These are phyloP conservation scores for Coecobrya sp. DNA, from an alignment of 2,888 invertebrate genomes.

Conservation along the genomic window DNA sequence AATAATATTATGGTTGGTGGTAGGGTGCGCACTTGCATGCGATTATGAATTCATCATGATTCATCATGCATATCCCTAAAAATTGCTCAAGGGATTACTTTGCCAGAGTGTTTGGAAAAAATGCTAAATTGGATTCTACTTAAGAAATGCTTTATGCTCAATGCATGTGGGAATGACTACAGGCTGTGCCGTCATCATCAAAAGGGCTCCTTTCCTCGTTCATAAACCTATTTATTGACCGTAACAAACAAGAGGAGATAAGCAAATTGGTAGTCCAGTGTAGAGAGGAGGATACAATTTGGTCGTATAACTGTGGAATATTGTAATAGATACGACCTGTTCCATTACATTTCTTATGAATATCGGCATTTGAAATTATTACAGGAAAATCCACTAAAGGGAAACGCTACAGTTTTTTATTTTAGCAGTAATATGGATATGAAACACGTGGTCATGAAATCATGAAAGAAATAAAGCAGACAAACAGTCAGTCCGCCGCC, in stretches of 20 bases:
- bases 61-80: constrained; percentile 41
- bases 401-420: not conserved
- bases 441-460: constrained; percentile 71
- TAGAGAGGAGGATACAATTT: constrained; percentile 6
- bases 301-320: not conserved
- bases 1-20: constrained; percentile 14
- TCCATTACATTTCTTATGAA: not conserved
- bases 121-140: constrained; percentile 73
- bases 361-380: not conserved
- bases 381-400: not conserved
- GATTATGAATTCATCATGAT: constrained; percentile 25
- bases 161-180: constrained; percentile 15
- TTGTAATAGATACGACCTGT: not conserved
- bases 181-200: constrained; percentile 40
- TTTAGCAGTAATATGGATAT: constrained; percentile 46
- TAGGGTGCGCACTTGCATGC: constrained; percentile 16
- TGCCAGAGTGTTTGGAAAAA: constrained; percentile 43
- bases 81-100: constrained; percentile 69
- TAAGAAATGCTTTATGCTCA: constrained; percentile 59
- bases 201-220: constrained; percentile 46
- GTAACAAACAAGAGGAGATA: constrained; percentile 47
- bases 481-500: not conserved
- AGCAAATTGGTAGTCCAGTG: not conserved
- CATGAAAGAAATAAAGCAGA: constrained; percentile 54
- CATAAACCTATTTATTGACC: constrained; percentile 60